phyloP scores from a whole-genome alignment of 2,888 invertebrate species.

The Ashinkailepas kermadecensis region DNA sequence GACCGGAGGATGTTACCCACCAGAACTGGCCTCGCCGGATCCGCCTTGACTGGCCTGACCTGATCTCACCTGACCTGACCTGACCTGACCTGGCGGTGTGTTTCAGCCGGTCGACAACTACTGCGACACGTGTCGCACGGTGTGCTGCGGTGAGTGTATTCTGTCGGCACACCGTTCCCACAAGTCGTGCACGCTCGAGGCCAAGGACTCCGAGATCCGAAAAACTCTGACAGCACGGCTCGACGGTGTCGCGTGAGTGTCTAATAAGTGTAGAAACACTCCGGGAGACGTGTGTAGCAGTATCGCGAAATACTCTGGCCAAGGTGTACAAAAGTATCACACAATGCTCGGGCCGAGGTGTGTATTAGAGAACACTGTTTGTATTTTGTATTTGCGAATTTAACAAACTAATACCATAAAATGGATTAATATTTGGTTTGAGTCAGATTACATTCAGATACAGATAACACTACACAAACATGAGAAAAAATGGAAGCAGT shows the following conservation, averaged over 20 bases:
- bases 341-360: background rate
- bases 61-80: background rate
- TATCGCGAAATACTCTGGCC: too few relatives aligned
- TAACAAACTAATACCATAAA: too few relatives aligned
- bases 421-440: too few relatives aligned
- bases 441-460: too few relatives aligned
- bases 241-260: background rate
- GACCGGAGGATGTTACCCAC: too few relatives aligned
- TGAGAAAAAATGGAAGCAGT: too few relatives aligned
- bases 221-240: background rate
- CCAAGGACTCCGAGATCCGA: background rate
- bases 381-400: too few relatives aligned
- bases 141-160: background rate
- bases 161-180: background rate
- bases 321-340: too few relatives aligned
- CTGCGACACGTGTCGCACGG: background rate
- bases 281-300: too few relatives aligned
- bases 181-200: background rate
- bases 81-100: background rate
- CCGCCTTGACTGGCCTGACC: background rate
- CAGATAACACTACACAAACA: too few relatives aligned
- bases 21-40: too few relatives aligned
- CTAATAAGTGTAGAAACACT: too few relatives aligned
- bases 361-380: background rate
- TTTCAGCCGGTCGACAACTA: background rate